Percentiles rank a stretch among this genome's conserved stretches.
Evolutionary conservation across 2,113 vertebrate species (phyloP).

Genomic region (Eulemur rufifrons): DNA sequence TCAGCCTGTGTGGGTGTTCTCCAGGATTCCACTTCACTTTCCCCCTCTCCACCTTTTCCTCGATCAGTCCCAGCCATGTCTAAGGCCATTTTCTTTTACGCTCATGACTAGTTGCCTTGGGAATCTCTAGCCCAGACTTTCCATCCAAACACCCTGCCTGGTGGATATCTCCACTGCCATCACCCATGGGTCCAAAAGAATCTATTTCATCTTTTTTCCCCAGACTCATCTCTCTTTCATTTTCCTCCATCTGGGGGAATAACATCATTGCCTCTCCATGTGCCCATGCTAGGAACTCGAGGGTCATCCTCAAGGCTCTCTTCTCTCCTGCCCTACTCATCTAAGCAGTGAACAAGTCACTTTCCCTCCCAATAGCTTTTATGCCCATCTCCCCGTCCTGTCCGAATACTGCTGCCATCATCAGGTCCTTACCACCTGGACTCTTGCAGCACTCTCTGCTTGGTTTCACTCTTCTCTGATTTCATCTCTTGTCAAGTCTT

Average conservation of each 20-base stretch:
- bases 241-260: not conserved
- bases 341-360: not conserved
- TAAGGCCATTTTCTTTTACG: not conserved
- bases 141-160: not conserved
- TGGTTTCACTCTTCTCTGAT: not conserved
- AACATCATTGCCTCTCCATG: not conserved
- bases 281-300: not conserved
- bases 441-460: not conserved
- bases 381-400: not conserved
- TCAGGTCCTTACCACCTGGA: not conserved
- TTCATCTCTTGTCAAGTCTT: not conserved
- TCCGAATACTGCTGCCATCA: fast-evolving
- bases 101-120: not conserved
- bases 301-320: not conserved
- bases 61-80: not conserved
- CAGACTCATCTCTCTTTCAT: not conserved
- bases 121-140: not conserved
- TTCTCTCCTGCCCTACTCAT: not conserved
- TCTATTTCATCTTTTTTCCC: not conserved
- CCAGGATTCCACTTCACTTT: not conserved
- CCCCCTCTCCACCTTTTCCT: not conserved
- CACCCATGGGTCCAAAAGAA: not conserved
- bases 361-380: not conserved
- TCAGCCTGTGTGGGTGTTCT: not conserved
- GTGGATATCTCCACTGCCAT: not conserved